These are phyloP conservation scores for Polydrusus pterygomalis DNA, from an alignment of 2,888 invertebrate genomes.

Conservation along the genomic window DNA sequence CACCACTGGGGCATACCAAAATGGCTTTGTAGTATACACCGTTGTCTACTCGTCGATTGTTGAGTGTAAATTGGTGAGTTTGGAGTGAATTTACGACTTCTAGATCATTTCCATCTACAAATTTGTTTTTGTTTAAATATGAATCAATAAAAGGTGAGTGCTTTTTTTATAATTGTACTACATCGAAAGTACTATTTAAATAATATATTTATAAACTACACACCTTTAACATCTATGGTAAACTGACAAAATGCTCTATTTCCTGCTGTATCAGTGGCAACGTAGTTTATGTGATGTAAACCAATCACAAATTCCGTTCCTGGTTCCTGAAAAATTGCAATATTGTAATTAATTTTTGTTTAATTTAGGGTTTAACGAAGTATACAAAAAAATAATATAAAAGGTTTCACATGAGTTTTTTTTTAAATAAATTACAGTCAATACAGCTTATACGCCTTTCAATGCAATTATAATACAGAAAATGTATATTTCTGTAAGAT, in stretches of 20 bases:
- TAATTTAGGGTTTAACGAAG: no score
- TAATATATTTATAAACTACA: constrained; percentile 33
- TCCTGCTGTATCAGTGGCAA: constrained; percentile 79
- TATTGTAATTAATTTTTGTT: no score
- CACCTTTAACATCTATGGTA: constrained; percentile 77
- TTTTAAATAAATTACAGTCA: no score
- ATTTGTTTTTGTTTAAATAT: background rate
- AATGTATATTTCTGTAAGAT: no score
- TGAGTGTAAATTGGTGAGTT: constrained; percentile 34
- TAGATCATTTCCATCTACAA: constrained; percentile 29
- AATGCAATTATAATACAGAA: no score
- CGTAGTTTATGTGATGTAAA: constrained; percentile 78
- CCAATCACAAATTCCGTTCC: constrained; percentile 77
- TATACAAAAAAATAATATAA: no score
- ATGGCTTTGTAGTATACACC: constrained; percentile 64
- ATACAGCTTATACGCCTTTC: no score
- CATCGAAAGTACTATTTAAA: background rate
- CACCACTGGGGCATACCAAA: constrained; percentile 68
- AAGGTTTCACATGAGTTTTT: no score
- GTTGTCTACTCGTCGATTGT: constrained; percentile 20
- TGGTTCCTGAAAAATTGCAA: constrained; percentile 74
- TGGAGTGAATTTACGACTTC: constrained; percentile 41
- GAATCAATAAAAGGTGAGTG: no score
- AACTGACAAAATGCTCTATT: constrained; percentile 79
- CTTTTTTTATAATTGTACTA: no score